phyloP scores from a whole-genome alignment of 2,797 vertebrate genomes.

The Amniataba percoides region DNA sequence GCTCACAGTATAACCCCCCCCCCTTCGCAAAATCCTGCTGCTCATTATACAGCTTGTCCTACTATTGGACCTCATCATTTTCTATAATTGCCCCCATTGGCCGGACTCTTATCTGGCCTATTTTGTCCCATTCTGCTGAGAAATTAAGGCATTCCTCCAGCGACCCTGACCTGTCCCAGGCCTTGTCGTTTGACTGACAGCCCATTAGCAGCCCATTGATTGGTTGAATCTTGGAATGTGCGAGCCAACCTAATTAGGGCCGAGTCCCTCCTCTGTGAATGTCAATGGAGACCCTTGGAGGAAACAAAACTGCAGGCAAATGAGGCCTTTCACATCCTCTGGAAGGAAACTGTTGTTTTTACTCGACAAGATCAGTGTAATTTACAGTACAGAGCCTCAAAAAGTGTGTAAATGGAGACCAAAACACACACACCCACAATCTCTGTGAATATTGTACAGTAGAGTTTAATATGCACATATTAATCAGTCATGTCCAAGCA shows the following conservation, averaged over 20 bases:
- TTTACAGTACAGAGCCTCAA: conserved; percentile 20
- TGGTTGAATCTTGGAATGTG: conserved; percentile 74
- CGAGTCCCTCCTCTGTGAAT: conserved; percentile 74
- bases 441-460: not conserved
- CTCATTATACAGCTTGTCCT: conserved; percentile 67
- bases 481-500: conserved; percentile 40
- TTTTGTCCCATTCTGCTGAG: conserved; percentile 72
- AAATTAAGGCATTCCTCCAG: conserved; percentile 76
- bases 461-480: conserved; percentile 35
- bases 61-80: conserved; percentile 77
- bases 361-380: conserved; percentile 37
- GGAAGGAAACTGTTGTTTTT: conserved; percentile 40
- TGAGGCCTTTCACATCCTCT: conserved; percentile 53
- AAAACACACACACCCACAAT: not conserved
- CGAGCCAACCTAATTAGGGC: conserved; percentile 77
- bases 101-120: conserved; percentile 59
- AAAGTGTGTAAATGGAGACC: conserved; percentile 8
- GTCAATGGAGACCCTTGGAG: conserved; percentile 69
- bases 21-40: conserved; percentile 13
- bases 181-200: conserved; percentile 79
- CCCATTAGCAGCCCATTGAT: conserved; percentile 82
- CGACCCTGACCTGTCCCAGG: conserved; percentile 80
- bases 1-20: conserved; percentile 27
- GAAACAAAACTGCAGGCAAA: conserved; percentile 63
- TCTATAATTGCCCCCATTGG: conserved; percentile 76